These are phyloP conservation scores for Eristalis pertinax DNA, from an alignment of 2,888 invertebrate species.

Conservation along the genomic window DNA sequence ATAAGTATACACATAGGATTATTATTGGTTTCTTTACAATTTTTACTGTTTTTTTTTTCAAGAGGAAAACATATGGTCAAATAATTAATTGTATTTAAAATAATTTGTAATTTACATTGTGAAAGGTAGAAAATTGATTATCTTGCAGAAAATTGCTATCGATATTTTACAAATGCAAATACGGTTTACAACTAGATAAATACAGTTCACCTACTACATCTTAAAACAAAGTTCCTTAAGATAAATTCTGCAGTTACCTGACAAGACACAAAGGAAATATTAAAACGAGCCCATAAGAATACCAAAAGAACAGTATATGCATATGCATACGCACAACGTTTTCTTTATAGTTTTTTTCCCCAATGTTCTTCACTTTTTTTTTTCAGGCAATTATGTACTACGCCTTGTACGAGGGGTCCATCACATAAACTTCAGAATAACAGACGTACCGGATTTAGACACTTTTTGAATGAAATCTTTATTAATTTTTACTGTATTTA, in stretches of 20 bases:
- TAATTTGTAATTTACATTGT: too few species aligned
- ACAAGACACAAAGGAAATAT: not conserved
- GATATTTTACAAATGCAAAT: too few species aligned
- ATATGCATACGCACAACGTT: conserved; percentile 1
- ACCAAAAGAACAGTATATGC: not conserved
- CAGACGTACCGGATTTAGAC: conserved; percentile 6
- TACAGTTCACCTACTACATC: conserved; percentile 10
- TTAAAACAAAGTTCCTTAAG: not conserved
- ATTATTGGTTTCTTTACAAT: too few species aligned
- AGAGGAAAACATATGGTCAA: too few species aligned
- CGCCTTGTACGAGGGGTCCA: conserved; percentile 22
- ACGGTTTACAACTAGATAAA: too few species aligned
- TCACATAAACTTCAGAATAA: conserved; percentile 6
- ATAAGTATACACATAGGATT: not conserved
- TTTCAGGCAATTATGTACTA: conserved; percentile 8
- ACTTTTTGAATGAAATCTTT: conserved; percentile 43
- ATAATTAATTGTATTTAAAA: too few species aligned
- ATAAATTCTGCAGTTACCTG: not conserved
- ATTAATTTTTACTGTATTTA: conserved; percentile 1
- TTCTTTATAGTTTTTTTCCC: not conserved
- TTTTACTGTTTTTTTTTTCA: too few species aligned
- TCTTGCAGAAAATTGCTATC: too few species aligned
- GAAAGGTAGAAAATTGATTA: too few species aligned
- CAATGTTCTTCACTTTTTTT: not conserved
- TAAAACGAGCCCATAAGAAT: not conserved